phyloP scores from a whole-genome alignment of 2,797 vertebrate genomes.

The Schizopygopsis pylzovi region DNA sequence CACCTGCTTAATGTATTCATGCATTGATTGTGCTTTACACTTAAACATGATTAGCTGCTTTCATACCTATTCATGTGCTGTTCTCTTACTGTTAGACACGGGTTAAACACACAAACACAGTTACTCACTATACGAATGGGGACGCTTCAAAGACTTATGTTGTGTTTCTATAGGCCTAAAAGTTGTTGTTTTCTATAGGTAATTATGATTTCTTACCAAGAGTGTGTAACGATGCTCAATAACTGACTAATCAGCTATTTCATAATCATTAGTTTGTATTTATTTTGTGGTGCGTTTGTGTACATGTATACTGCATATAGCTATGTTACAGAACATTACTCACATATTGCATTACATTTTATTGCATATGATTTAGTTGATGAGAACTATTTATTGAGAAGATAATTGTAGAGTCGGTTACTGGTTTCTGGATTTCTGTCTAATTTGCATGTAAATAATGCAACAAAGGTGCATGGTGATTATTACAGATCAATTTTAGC shows the following conservation, averaged over 20 bases:
- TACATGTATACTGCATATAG: neutral
- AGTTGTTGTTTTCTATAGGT: neutral
- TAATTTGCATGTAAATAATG: neutral
- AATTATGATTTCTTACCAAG: neutral
- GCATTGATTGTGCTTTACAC: conserved; percentile 98
- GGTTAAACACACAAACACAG: conserved; percentile 18
- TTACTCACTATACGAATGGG: neutral
- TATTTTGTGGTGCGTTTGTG: neutral
- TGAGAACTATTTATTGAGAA: neutral
- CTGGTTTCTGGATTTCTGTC: neutral
- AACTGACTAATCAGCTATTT: neutral
- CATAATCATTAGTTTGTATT: neutral
- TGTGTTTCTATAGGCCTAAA: neutral
- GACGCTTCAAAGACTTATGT: neutral
- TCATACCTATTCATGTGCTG: conserved; percentile 79
- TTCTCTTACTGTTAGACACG: conserved; percentile 57
- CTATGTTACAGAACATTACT: neutral
- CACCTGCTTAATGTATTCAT: conserved; percentile 97
- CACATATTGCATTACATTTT: neutral
- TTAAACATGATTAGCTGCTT: conserved; percentile 93
- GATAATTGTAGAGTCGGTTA: neutral
- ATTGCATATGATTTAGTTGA: neutral
- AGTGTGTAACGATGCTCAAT: neutral
- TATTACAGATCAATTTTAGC: neutral
- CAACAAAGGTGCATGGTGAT: neutral